Conservation (phyloP, 2,797 vertebrate genomes). For the Syndactyla subalaris region DNA sequence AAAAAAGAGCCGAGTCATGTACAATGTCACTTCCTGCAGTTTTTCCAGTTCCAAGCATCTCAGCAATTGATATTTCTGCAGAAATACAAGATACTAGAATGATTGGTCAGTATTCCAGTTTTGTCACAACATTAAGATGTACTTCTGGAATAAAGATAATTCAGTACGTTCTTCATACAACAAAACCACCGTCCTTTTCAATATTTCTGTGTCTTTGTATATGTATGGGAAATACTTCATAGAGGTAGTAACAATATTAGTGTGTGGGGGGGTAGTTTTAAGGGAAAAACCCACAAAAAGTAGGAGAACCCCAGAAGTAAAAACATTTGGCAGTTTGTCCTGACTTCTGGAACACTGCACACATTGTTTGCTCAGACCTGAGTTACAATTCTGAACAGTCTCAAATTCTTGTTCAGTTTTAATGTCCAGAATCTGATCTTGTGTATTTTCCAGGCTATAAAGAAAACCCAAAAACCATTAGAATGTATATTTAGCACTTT, state of each 20-base stretch:
- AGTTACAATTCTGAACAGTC: not conserved
- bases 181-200: not conserved
- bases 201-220: not conserved
- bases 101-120: not conserved
- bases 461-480: not conserved
- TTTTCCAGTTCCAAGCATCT: not conserved
- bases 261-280: not conserved
- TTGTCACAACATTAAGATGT: not conserved
- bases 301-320: not conserved
- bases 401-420: not conserved
- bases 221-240: not conserved
- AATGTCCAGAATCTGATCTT: not conserved
- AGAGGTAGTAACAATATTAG: not conserved
- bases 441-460: not conserved
- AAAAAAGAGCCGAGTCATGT: not conserved
- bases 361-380: not conserved
- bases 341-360: not conserved
- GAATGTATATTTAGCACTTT: not conserved
- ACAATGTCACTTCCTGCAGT: not conserved
- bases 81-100: not conserved
- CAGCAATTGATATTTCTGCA: not conserved
- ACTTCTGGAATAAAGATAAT: not conserved
- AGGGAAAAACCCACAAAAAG: not conserved
- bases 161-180: not conserved
- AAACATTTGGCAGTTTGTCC: not conserved